phyloP scores from a whole-genome alignment of 1,140 invertebrate species.

The Panulirus ornatus region DNA sequence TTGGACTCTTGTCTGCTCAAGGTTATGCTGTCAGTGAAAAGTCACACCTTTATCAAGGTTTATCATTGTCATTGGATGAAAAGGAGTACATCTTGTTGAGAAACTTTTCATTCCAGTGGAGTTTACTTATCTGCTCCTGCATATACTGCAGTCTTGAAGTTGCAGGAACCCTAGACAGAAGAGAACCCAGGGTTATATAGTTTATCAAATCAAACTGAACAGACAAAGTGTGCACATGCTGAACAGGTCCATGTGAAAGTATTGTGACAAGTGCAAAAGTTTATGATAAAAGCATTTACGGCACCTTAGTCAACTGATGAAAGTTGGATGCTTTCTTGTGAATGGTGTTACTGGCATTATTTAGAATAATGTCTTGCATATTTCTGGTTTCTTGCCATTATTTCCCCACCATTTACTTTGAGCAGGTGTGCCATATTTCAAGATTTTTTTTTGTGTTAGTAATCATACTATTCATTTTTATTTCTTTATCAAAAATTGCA shows the following conservation, averaged over 20 bases:
- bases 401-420: not conserved
- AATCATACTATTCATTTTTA: constrained; percentile 44
- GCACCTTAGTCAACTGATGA: not conserved
- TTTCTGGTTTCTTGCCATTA: not conserved
- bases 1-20: no score
- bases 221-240: not conserved
- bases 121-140: no score
- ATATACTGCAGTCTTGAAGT: not conserved
- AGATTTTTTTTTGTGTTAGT: constrained; percentile 24
- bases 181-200: no score
- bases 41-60: no score
- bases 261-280: not conserved
- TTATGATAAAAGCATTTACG: not conserved
- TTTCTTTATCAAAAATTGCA: constrained; percentile 26
- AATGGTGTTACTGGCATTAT: not conserved
- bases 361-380: not conserved
- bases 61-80: no score
- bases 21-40: no score
- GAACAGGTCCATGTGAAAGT: not conserved
- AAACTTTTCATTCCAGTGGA: no score
- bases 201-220: not conserved
- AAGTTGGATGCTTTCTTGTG: not conserved
- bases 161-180: no score
- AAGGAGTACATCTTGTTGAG: no score
- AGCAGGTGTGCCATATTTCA: constrained; percentile 40